Evolutionary conservation across 2,888 invertebrate species (phyloP).

Genomic region (Drosophila algonquin): DNA sequence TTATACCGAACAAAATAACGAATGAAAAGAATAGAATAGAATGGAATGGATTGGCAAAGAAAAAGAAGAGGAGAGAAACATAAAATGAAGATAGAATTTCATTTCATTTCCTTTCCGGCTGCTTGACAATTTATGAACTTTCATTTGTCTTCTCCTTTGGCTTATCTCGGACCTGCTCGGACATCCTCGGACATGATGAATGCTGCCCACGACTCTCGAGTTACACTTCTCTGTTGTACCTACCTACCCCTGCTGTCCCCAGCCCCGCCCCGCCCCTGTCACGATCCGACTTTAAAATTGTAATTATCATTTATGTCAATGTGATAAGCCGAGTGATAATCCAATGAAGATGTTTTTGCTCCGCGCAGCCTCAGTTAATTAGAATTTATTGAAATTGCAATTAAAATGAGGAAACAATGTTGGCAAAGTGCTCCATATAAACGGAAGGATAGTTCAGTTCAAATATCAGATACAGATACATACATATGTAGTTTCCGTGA

Average conservation of each 20-base stretch:
- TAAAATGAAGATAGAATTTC: constrained; percentile 18
- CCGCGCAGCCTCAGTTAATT: not conserved
- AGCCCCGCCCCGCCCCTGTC: not conserved
- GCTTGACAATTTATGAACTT: constrained; percentile 63
- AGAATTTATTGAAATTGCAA: not conserved
- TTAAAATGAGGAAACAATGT: no score
- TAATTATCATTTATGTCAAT: constrained; percentile 37
- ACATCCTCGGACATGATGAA: constrained; percentile 37
- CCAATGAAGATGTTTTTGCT: no score
- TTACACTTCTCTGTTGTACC: no score
- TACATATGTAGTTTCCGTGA: no score
- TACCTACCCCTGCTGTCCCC: not conserved
- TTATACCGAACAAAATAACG: not conserved
- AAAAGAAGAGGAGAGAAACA: not conserved
- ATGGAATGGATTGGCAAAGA: constrained; percentile 1
- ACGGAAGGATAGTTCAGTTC: no score
- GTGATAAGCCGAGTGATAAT: not conserved
- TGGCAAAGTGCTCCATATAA: no score
- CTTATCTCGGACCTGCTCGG: constrained; percentile 23
- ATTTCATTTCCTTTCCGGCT: constrained; percentile 28
- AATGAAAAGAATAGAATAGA: not conserved
- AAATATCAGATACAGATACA: no score
- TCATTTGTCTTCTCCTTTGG: constrained; percentile 58
- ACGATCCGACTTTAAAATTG: constrained; percentile 11
- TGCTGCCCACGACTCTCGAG: constrained; percentile 17